Evolutionary conservation across 2,888 invertebrate species (phyloP).

Genomic region (Erebia aethiops): DNA sequence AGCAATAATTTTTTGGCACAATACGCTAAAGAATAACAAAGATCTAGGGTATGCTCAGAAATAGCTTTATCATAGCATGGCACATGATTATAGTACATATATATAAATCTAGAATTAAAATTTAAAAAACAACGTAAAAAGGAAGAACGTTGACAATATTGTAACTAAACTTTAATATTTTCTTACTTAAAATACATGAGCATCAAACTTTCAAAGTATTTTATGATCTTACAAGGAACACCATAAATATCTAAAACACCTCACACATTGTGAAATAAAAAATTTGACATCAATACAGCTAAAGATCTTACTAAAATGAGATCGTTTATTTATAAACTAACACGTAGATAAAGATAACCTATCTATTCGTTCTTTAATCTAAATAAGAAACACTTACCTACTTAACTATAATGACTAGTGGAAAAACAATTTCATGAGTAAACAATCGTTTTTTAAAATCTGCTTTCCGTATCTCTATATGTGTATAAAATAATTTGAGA

Average conservation of each 20-base stretch:
- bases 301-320: conserved; percentile 35
- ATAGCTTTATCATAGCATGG: conserved; percentile 33
- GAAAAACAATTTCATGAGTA: conserved; percentile 7
- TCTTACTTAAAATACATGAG: conserved; percentile 31
- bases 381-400: conserved; percentile 5
- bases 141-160: conserved; percentile 30
- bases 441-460: no score
- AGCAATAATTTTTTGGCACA: conserved; percentile 48
- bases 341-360: neutral
- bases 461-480: neutral
- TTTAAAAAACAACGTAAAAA: conserved; percentile 28
- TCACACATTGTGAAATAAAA: conserved; percentile 30
- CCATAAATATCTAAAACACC: conserved; percentile 22
- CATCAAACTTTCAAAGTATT: conserved; percentile 26
- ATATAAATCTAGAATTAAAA: conserved; percentile 3
- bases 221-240: conserved; percentile 9
- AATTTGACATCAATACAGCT: conserved; percentile 40
- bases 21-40: conserved; percentile 41
- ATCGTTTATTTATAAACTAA: conserved; percentile 31
- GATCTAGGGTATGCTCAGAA: conserved; percentile 26
- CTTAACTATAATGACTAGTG: conserved; percentile 20
- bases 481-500: neutral
- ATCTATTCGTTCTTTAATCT: neutral
- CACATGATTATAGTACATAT: conserved; percentile 32
- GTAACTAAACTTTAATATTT: conserved; percentile 14